A percentile compares a stretch with the other conserved stretches of the same genome.
phyloP scores from a whole-genome alignment of 2,888 invertebrate genomes.

The Tillus elongatus region DNA sequence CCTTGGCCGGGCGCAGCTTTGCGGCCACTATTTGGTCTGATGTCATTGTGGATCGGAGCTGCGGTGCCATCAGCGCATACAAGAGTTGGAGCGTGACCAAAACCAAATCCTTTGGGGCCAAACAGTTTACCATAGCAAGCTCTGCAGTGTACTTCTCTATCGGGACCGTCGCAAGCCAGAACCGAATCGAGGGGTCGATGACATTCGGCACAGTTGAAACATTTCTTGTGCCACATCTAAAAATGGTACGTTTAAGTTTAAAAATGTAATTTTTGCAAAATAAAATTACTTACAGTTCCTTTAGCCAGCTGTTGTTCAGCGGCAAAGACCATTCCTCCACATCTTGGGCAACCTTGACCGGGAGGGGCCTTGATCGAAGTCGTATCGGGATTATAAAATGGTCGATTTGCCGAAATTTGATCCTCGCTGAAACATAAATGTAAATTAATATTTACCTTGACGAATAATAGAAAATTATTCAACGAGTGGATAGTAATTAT shows the following conservation, averaged over 20 bases:
- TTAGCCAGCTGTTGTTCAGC: conserved; percentile 95
- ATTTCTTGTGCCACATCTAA: conserved; percentile 92
- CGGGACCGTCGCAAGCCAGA: conserved; percentile 87
- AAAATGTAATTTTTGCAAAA: too few relatives aligned
- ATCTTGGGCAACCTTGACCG: conserved; percentile 86
- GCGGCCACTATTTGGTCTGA: conserved; percentile 62
- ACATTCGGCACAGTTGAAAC: conserved; percentile 88
- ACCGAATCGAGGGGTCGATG: conserved; percentile 83
- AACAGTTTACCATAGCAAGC: conserved; percentile 85
- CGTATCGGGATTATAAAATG: conserved; percentile 77
- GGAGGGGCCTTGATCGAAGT: conserved; percentile 79
- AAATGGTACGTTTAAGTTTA: too few relatives aligned
- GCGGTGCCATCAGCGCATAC: conserved; percentile 68
- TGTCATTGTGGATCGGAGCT: conserved; percentile 59
- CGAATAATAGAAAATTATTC: too few relatives aligned
- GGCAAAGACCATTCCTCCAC: conserved; percentile 91
- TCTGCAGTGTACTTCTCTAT: conserved; percentile 87
- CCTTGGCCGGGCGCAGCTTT: conserved; percentile 67
- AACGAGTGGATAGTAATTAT: too few relatives aligned
- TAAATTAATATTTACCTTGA: too few relatives aligned
- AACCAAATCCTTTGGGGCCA: conserved; percentile 87
- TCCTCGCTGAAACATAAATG: conserved; percentile 56
- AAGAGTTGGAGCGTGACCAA: conserved; percentile 78
- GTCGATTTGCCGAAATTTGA: conserved; percentile 69
- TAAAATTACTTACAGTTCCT: conserved; percentile 63